Evolutionary conservation across 2,797 vertebrate genomes (phyloP).

Genomic region (Brotula barbata): DNA sequence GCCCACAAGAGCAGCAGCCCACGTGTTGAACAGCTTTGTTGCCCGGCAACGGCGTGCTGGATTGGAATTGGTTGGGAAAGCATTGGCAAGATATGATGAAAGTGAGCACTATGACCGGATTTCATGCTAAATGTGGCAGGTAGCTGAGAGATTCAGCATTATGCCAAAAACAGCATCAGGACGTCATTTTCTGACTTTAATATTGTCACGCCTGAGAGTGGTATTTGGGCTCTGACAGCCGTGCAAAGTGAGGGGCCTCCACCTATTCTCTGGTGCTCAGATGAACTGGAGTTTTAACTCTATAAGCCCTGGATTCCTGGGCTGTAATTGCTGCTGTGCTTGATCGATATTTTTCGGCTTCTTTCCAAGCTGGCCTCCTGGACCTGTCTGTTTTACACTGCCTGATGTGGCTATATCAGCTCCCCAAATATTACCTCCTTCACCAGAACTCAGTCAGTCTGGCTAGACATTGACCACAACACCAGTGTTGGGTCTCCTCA

Average conservation of each 20-base stretch:
- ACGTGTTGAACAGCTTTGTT: constrained; percentile 72
- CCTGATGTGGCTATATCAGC: constrained; percentile 5
- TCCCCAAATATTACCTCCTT: constrained; percentile 2
- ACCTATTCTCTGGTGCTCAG: constrained; percentile 20
- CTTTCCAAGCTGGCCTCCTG: not conserved
- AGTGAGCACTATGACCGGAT: constrained; percentile 39
- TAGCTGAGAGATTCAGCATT: constrained; percentile 53
- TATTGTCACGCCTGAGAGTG: constrained; percentile 19
- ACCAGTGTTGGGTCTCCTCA: not conserved
- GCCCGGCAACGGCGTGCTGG: constrained; percentile 74
- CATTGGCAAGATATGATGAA: constrained; percentile 56
- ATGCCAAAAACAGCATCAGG: constrained; percentile 39
- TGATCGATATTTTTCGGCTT: not conserved
- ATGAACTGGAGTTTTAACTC: constrained; percentile 24
- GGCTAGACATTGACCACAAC: constrained; percentile 16
- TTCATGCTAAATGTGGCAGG: constrained; percentile 53
- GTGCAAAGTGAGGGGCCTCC: constrained; percentile 40
- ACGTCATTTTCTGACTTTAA: constrained; percentile 40
- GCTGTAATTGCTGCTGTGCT: constrained; percentile 6
- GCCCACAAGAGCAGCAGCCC: constrained; percentile 52
- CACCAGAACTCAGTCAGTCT: not conserved
- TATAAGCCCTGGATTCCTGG: not conserved
- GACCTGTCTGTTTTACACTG: too few species aligned
- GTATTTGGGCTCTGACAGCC: constrained; percentile 60
- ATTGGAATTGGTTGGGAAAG: constrained; percentile 61